phyloP scores from a whole-genome alignment of 2,888 invertebrate genomes.

The Agonopterix alstromeriana region DNA sequence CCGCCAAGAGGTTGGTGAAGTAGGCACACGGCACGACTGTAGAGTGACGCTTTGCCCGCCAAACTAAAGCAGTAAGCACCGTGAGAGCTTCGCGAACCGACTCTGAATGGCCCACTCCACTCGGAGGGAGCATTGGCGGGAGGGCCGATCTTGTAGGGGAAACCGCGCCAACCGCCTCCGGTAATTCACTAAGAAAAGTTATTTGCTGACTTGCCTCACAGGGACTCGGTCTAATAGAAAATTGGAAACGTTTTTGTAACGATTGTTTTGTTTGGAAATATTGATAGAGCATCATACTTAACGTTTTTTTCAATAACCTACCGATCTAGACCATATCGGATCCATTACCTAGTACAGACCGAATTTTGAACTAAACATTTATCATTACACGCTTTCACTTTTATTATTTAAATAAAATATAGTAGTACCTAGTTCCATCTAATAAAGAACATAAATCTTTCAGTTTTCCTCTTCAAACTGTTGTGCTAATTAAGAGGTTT shows the following conservation, averaged over 20 bases:
- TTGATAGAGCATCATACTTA: too few species aligned
- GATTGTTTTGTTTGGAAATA: too few species aligned
- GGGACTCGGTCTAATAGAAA: conserved; percentile 54
- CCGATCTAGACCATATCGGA: too few species aligned
- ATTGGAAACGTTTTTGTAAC: conserved; percentile 8
- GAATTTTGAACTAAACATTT: too few species aligned
- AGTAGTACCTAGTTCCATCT: too few species aligned
- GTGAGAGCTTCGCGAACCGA: conserved; percentile 71
- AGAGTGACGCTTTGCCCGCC: conserved; percentile 60
- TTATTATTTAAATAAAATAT: too few species aligned
- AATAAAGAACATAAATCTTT: too few species aligned
- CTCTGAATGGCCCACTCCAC: conserved; percentile 69
- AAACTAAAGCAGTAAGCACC: conserved; percentile 62
- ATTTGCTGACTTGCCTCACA: conserved; percentile 58
- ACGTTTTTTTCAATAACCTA: too few species aligned
- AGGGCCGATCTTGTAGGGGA: conserved; percentile 71
- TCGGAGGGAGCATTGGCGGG: conserved; percentile 52
- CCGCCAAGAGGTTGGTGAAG: conserved; percentile 47
- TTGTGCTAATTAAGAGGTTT: too few species aligned
- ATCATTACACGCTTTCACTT: too few species aligned
- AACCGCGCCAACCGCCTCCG: conserved; percentile 68
- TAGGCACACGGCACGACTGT: conserved; percentile 44
- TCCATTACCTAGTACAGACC: too few species aligned
- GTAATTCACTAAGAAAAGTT: conserved; percentile 75
- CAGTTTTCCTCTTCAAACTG: too few species aligned